Conservation (phyloP, 2,113 vertebrate species). For the Platichthys stellatus region DNA sequence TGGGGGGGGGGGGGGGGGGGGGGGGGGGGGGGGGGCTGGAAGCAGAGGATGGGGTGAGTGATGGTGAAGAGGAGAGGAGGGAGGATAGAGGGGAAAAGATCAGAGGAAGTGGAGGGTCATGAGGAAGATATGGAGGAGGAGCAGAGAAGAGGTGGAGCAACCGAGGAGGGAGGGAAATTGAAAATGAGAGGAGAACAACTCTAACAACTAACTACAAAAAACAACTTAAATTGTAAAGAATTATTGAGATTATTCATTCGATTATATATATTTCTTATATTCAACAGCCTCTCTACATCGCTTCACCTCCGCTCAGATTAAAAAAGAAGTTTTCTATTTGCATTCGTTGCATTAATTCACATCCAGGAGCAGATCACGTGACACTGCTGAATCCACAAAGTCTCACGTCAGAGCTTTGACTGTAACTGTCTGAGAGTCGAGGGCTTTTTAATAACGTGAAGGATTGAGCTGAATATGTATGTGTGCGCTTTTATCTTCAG, state of each 20-base stretch:
- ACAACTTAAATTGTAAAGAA: too few relatives aligned
- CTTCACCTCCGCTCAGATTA: neutral
- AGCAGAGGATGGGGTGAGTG: too few relatives aligned
- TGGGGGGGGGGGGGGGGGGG: too few relatives aligned
- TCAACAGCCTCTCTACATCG: neutral
- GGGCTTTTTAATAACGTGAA: neutral
- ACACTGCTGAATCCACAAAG: neutral
- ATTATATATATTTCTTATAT: neutral
- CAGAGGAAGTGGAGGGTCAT: neutral
- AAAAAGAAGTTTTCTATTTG: neutral
- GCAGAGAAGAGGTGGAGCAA: neutral
- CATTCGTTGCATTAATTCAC: neutral
- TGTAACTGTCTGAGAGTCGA: neutral
- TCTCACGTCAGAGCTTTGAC: neutral
- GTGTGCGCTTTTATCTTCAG: slow-evolving; percentile 24
- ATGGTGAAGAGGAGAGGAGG: slow-evolving; percentile 73
- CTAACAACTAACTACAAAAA: too few relatives aligned
- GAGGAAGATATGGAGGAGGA: neutral
- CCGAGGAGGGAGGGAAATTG: neutral
- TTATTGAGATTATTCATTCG: too few relatives aligned
- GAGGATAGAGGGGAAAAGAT: slow-evolving; percentile 26
- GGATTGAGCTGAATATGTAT: slow-evolving; percentile 12
- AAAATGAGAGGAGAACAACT: too few relatives aligned
- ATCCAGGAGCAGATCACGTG: neutral
- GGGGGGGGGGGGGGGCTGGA: slow-evolving; percentile 40